Base-by-base conservation (phyloP, 2,888 invertebrate species). In the Lycia hirtaria region DNA sequence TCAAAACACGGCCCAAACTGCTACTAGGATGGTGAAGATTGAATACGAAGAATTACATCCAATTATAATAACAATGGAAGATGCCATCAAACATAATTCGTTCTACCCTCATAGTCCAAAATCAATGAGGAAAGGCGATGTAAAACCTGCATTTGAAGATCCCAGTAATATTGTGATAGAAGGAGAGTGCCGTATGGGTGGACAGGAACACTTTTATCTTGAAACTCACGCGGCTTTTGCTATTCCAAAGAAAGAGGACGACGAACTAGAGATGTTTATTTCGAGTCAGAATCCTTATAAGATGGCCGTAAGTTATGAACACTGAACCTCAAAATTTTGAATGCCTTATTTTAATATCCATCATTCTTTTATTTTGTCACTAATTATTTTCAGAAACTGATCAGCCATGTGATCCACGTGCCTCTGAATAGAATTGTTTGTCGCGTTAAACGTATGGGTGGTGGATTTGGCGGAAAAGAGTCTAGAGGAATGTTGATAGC, bases 381-480 rank as follows among this genome's bases (percentile, higher is more conserved):
- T n/a, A 12, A 15, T 22, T 30, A n/a, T 44, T 56, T 55, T 64
- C 93, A 97, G 93, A 94, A 94, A 86, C 82, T 95, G 14, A 90
- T 95, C 0, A 94, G 96, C 0, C 94, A 95, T 65, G 93, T 95
- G 3, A 89, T 98, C 19, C 94, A 94, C 28, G 89, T 97, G 15
- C 95, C 96, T 0, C 93, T 94, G 71, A 95, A 96, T 72, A 94
- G 95, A 74, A 93, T 99, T 14, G 94, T 94, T 0, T 94, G 95
- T 14, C 94, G 95, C 63, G 96, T 96, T 0, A 98, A 98, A 80
- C 93, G 99, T 50, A 90, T 99, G 76, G 99, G 98, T 0, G 99
- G 99, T 15, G 98, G 98, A 20, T 99, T 99, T 81, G 99, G 99
- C 7, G 99, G 98, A 0, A 99, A 99, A 87, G 98, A 98, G 83